Conservation (phyloP, 2,113 vertebrate species). For the Aptenodytes forsteri region DNA sequence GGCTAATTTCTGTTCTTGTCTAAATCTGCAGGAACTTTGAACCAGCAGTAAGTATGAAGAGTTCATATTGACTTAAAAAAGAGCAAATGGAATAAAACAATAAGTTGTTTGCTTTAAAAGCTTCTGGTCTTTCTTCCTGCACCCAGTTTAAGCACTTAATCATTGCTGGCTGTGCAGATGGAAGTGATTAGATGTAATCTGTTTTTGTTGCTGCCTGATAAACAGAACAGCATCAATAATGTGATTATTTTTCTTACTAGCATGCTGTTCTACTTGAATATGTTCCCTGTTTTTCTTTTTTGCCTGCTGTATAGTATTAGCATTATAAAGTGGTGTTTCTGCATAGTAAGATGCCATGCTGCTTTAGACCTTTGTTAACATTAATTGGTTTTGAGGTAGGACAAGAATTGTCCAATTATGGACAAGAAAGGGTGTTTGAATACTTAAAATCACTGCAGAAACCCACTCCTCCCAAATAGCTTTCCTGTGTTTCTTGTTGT, state of each 20-base stretch:
- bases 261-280: neutral
- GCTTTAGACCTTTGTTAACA: neutral
- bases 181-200: conserved; percentile 7
- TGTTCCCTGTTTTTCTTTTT: neutral
- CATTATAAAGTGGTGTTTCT: neutral
- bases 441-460: neutral
- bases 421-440: neutral
- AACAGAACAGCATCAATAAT: neutral
- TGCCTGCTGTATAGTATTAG: neutral
- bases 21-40: neutral
- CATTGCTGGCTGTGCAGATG: conserved; percentile 10
- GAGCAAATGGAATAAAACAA: neutral
- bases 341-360: neutral
- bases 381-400: neutral
- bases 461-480: neutral
- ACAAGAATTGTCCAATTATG: neutral
- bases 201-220: neutral
- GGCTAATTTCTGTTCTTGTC: neutral
- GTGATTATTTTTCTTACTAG: neutral
- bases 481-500: neutral
- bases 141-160: neutral
- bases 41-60: neutral
- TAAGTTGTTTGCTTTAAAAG: neutral
- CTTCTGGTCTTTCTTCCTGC: neutral
- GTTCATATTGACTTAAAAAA: neutral